Evolutionary conservation across 2,797 vertebrate genomes (phyloP).

Genomic region (Hydrocynus forskahlii): DNA sequence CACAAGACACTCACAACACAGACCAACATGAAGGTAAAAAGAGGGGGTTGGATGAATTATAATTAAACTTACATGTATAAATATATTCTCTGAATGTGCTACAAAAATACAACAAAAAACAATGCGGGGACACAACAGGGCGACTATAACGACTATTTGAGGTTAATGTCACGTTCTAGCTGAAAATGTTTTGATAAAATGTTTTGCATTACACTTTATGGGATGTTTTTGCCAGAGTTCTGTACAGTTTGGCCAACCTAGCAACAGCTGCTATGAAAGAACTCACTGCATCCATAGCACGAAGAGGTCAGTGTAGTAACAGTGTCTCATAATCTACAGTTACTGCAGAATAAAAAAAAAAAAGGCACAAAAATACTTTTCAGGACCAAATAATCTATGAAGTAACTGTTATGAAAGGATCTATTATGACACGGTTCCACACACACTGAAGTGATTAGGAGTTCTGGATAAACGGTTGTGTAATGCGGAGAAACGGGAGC

Average conservation of each 20-base stretch:
- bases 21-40: too few species aligned
- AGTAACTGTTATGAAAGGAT: slow-evolving; percentile 52
- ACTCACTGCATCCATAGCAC: neutral
- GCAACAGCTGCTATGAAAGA: neutral
- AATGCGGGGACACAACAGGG: too few species aligned
- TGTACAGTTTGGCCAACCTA: neutral
- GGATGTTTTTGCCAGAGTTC: neutral
- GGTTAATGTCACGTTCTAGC: too few species aligned
- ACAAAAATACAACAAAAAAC: too few species aligned
- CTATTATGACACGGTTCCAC: slow-evolving; percentile 44
- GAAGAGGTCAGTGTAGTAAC: neutral
- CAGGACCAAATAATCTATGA: slow-evolving; percentile 41
- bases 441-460: slow-evolving; percentile 56
- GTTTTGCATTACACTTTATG: neutral
- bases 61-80: too few species aligned
- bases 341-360: slow-evolving; percentile 6
- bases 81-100: too few species aligned
- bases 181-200: too few species aligned
- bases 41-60: too few species aligned
- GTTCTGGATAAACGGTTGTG: slow-evolving; percentile 48
- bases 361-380: neutral
- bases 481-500: slow-evolving; percentile 20
- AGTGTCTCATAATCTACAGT: slow-evolving; percentile 21
- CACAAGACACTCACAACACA: too few species aligned
- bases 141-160: too few species aligned